Percentiles rank a stretch among this genome's conserved stretches.
These are phyloP conservation scores for Eremophila alpestris DNA, from an alignment of 2,797 vertebrate species.

Conservation along the genomic window DNA sequence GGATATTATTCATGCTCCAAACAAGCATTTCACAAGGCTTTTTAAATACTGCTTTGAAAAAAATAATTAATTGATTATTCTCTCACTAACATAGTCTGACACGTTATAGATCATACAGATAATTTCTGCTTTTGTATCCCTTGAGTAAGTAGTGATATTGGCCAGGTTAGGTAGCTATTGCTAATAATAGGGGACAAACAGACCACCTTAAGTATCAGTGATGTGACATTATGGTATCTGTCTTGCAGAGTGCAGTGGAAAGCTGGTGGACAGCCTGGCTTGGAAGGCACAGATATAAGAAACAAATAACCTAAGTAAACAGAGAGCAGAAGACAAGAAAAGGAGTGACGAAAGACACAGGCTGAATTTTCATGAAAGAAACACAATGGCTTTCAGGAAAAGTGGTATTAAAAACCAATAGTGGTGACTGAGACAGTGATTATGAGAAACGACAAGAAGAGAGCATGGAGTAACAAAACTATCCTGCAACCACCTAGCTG, in stretches of 20 bases:
- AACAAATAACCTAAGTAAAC: neutral
- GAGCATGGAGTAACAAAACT: neutral
- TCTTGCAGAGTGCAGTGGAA: neutral
- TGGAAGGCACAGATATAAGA: neutral
- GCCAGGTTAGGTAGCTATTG: neutral
- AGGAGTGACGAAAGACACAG: neutral
- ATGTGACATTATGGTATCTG: neutral
- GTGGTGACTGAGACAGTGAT: neutral
- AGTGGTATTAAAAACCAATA: neutral
- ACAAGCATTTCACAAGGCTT: neutral
- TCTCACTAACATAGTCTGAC: neutral
- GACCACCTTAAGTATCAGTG: neutral
- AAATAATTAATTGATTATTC: neutral
- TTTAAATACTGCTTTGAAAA: neutral
- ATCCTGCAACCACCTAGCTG: neutral
- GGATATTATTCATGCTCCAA: neutral
- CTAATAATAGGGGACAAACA: neutral
- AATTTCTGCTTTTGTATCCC: neutral
- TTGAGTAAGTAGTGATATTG: neutral
- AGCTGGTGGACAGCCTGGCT: neutral
- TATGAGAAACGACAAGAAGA: neutral
- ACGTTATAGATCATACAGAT: neutral
- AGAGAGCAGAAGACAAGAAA: neutral
- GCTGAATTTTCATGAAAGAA: neutral
- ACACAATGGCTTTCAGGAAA: neutral